phyloP scores from a whole-genome alignment of 2,888 invertebrate species.

The Agrotis segetum region DNA sequence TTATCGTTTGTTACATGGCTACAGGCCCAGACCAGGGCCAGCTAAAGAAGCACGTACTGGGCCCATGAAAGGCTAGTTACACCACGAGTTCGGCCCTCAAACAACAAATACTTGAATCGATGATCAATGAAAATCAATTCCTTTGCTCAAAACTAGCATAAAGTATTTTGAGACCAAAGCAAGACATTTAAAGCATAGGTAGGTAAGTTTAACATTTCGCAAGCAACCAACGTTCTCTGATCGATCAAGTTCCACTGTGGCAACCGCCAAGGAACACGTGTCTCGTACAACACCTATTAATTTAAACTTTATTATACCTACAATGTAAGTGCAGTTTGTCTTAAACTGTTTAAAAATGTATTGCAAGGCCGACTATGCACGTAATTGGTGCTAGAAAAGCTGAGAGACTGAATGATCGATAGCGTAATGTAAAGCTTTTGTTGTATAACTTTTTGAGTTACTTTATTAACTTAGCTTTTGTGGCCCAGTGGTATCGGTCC shows the following conservation, averaged over 20 bases:
- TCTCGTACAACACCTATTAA: conserved; percentile 54
- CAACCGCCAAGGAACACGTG: conserved; percentile 58
- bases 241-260: conserved; percentile 66
- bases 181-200: conserved; percentile 51
- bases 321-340: conserved; percentile 43
- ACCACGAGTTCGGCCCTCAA: background rate
- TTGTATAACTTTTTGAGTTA: background rate
- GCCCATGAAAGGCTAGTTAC: too few relatives aligned
- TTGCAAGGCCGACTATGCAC: conserved; percentile 47
- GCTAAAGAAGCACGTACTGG: too few relatives aligned
- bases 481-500: too few relatives aligned
- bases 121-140: background rate
- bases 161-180: conserved; percentile 28
- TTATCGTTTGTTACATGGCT: too few relatives aligned
- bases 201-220: conserved; percentile 57
- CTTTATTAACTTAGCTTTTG: too few relatives aligned
- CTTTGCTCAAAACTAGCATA: conserved; percentile 5
- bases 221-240: conserved; percentile 69
- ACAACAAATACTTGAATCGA: conserved; percentile 7
- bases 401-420: background rate
- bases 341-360: conserved; percentile 42
- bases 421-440: conserved; percentile 6
- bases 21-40: too few relatives aligned
- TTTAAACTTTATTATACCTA: conserved; percentile 48
- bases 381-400: conserved; percentile 17